A percentile compares a stretch with the other conserved stretches of the same genome.
These are phyloP conservation scores for Chelon auratus DNA, from an alignment of 2,797 vertebrate species.

Conservation along the genomic window DNA sequence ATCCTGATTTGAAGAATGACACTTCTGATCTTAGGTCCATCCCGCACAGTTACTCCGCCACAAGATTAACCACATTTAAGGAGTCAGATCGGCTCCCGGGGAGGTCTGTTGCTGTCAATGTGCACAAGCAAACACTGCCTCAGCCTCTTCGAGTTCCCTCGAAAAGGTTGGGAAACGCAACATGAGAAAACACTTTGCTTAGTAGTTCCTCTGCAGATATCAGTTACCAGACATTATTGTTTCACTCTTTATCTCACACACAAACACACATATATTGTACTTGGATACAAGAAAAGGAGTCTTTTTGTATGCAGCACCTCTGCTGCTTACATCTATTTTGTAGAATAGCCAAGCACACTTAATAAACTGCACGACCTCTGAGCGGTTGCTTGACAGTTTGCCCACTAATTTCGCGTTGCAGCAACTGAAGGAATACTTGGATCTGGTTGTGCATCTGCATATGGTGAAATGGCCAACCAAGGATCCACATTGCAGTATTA, in stretches of 20 bases:
- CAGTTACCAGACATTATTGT: constrained; percentile 8
- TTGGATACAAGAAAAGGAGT: background rate
- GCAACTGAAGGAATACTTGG: constrained; percentile 20
- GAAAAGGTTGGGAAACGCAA: constrained; percentile 23
- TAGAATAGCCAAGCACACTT: constrained; percentile 50
- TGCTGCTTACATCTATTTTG: constrained; percentile 24
- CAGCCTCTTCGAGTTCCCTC: constrained; percentile 5
- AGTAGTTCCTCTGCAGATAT: constrained; percentile 10
- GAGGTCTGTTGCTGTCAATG: constrained; percentile 21
- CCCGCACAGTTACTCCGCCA: constrained; percentile 30
- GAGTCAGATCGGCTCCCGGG: constrained; percentile 33
- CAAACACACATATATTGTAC: constrained; percentile 16
- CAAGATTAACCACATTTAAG: constrained; percentile 43
- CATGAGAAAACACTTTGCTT: constrained; percentile 1
- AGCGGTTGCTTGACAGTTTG: constrained; percentile 38
- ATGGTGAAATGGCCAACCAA: background rate
- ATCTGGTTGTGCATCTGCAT: constrained; percentile 11
- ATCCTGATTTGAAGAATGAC: constrained; percentile 53
- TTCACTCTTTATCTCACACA: constrained; percentile 1
- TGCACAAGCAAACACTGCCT: constrained; percentile 22
- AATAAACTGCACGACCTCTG: constrained; percentile 43
- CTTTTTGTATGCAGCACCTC: constrained; percentile 19
- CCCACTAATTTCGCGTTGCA: constrained; percentile 17
- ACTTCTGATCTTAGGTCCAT: constrained; percentile 33
- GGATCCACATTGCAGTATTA: background rate